Percentiles rank a stretch among this genome's conserved stretches.
Conservation (phyloP, 2,888 invertebrate species). For the Petrophora chlorosata region DNA sequence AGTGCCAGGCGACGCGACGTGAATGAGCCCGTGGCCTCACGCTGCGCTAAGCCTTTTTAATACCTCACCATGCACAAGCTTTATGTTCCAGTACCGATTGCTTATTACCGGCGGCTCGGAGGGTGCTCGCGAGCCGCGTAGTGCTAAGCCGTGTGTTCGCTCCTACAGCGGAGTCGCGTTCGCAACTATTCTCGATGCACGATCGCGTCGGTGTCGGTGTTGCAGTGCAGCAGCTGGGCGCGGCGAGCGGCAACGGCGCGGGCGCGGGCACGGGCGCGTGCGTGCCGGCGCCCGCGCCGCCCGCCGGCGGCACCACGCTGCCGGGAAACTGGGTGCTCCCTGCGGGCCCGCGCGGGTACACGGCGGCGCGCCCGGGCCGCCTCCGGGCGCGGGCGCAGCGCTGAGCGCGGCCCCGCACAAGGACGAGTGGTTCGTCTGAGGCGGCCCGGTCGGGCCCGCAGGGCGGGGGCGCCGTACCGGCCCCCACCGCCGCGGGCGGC, state of each 20-base stretch:
- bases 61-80: conserved; percentile 30
- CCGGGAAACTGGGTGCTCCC: conserved; percentile 98
- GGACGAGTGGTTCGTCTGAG: conserved; percentile 96
- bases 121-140: conserved; percentile 10
- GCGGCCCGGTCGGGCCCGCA: conserved; percentile 73
- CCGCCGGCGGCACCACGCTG: conserved; percentile 75
- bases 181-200: conserved; percentile 14
- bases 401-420: conserved; percentile 92
- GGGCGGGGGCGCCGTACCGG: conserved; percentile 72
- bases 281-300: conserved; percentile 71
- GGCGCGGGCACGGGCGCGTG: conserved; percentile 71
- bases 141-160: conserved; percentile 14
- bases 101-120: conserved; percentile 26
- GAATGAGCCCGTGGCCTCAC: conserved; percentile 18
- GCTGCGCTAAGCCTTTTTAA: conserved; percentile 20
- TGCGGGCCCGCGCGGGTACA: conserved; percentile 91
- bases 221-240: conserved; percentile 88
- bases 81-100: conserved; percentile 34
- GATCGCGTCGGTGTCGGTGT: conserved; percentile 29
- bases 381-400: conserved; percentile 96
- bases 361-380: conserved; percentile 93
- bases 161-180: conserved; percentile 12
- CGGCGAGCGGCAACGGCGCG: conserved; percentile 85
- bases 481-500: conserved; percentile 49
- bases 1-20: neutral